A percentile compares a stretch with the other conserved stretches of the same genome.
These are phyloP conservation scores for Bambusicola thoracicus DNA, from an alignment of 2,113 vertebrate species.

Conservation along the genomic window DNA sequence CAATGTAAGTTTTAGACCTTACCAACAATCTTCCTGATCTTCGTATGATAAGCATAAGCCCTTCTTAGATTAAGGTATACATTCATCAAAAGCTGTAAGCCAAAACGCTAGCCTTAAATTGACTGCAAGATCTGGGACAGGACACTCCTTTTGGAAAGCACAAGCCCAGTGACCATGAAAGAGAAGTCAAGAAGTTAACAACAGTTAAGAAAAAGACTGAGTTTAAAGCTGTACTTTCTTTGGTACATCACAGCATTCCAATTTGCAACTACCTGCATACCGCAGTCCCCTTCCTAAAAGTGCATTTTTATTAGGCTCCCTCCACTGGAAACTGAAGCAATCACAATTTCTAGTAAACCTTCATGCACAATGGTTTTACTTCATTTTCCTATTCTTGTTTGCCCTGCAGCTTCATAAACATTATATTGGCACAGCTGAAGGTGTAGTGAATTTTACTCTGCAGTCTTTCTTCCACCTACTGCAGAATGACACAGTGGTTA, in stretches of 20 bases:
- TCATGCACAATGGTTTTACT: neutral
- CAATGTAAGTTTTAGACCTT: neutral
- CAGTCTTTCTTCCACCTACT: neutral
- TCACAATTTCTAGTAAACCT: neutral
- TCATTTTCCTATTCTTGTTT: neutral
- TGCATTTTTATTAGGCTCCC: neutral
- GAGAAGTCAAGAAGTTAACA: neutral
- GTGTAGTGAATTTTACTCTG: neutral
- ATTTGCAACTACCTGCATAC: neutral
- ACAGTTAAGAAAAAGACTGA: neutral
- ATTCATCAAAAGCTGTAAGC: neutral
- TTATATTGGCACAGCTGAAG: accelerated
- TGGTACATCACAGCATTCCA: neutral
- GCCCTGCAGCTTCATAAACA: neutral
- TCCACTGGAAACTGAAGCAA: neutral
- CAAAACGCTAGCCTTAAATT: neutral
- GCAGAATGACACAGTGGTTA: neutral
- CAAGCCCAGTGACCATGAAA: neutral
- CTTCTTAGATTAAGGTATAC: neutral
- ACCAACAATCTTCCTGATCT: neutral
- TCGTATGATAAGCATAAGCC: neutral
- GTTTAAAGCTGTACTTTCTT: neutral
- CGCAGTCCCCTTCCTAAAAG: neutral
- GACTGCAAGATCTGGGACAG: neutral
- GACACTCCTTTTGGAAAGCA: neutral